Conservation (phyloP, 2,888 invertebrate species). For the Campoplex nolae region DNA sequence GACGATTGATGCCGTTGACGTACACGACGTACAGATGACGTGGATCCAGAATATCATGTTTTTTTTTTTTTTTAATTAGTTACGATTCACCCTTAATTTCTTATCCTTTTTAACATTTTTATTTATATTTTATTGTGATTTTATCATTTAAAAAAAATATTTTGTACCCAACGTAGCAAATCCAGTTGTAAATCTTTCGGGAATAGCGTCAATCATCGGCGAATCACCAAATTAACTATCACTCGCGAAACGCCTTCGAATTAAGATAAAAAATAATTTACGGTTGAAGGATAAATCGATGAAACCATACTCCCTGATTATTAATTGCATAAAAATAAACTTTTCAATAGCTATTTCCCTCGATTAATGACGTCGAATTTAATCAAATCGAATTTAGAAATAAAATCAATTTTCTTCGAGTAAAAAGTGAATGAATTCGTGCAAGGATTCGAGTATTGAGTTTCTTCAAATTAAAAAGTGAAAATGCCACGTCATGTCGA, state of each 20-base stretch:
- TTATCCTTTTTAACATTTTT: neutral
- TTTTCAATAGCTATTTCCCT: neutral
- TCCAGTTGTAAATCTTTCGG: neutral
- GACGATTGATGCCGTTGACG: neutral
- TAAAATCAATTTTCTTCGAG: neutral
- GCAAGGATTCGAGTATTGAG: neutral
- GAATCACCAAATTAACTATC: neutral
- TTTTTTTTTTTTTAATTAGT: neutral
- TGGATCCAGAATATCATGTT: neutral
- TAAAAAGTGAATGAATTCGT: neutral
- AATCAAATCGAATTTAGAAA: neutral
- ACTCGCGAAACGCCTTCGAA: neutral
- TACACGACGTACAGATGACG: neutral
- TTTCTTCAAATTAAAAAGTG: neutral
- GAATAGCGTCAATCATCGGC: neutral
- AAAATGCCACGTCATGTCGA: slow-evolving; percentile 25
- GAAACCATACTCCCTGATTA: neutral
- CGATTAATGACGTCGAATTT: neutral
- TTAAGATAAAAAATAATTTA: neutral
- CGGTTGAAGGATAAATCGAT: neutral
- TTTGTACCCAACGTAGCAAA: neutral
- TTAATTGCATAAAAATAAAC: neutral
- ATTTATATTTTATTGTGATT: neutral
- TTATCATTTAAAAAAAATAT: neutral
- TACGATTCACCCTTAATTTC: neutral